Conservation (phyloP, 2,888 invertebrate genomes). For the Andrena praecox region DNA sequence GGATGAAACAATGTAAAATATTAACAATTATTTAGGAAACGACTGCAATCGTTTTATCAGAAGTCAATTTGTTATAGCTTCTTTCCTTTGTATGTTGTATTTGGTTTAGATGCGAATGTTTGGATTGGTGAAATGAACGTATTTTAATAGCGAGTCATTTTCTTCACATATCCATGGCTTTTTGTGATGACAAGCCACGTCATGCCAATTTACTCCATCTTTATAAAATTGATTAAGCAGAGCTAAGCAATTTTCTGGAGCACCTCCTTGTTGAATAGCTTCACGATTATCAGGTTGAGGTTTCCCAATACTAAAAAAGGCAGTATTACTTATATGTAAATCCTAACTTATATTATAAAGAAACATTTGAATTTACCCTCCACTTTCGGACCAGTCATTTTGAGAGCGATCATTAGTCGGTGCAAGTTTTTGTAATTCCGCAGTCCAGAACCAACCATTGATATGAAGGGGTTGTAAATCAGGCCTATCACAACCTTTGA, state of each 20-base stretch:
- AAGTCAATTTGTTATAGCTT: background rate
- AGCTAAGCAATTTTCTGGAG: conserved; percentile 94
- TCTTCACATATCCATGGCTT: conserved; percentile 96
- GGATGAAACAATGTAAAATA: background rate
- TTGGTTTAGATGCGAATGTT: conserved; percentile 89
- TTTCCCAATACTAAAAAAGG: conserved; percentile 88
- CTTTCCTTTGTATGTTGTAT: conserved; percentile 5
- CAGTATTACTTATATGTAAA: conserved; percentile 4
- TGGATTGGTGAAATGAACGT: conserved; percentile 93
- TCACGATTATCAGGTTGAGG: conserved; percentile 96
- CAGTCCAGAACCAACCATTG: conserved; percentile 98
- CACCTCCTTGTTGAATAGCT: conserved; percentile 91
- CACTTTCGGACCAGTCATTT: conserved; percentile 95
- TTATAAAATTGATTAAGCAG: conserved; percentile 96
- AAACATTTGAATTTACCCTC: conserved; percentile 86
- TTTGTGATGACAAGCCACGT: conserved; percentile 95
- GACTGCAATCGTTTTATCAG: conserved; percentile 11
- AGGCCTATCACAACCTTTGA: conserved; percentile 94
- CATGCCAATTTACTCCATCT: conserved; percentile 95
- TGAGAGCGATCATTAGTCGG: conserved; percentile 93
- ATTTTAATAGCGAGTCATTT: conserved; percentile 93
- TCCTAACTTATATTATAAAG: background rate
- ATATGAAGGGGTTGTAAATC: conserved; percentile 92
- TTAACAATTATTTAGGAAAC: conserved; percentile 3
- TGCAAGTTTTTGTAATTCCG: conserved; percentile 93